These are phyloP conservation scores for Argyrosomus regius DNA, from an alignment of 2,797 vertebrate genomes.

Conservation along the genomic window DNA sequence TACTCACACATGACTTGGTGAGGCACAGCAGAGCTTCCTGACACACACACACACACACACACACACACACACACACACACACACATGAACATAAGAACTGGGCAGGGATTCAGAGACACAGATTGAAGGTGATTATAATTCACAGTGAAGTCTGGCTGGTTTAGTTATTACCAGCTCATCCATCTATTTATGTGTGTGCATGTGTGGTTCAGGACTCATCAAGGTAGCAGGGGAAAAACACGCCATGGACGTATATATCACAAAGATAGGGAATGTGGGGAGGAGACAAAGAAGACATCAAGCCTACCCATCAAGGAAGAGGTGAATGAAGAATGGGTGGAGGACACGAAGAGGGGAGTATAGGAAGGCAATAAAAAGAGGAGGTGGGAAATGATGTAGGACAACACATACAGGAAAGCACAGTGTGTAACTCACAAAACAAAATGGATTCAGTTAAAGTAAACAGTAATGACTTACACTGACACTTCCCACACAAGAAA, in stretches of 20 bases:
- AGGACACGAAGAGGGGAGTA: neutral
- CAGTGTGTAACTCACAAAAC: conserved; percentile 2
- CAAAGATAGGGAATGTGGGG: conserved; percentile 12
- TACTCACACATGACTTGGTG: conserved; percentile 51
- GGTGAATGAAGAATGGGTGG: conserved; percentile 28
- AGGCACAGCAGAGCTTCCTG: conserved; percentile 38
- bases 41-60: conserved; percentile 32
- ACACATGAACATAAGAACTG: conserved; percentile 45
- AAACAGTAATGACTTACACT: neutral
- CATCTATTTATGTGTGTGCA: conserved; percentile 56
- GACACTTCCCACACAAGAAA: neutral
- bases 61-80: conserved; percentile 36
- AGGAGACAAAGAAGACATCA: conserved; percentile 28
- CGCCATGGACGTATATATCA: conserved; percentile 56
- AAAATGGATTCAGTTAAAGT: conserved; percentile 9
- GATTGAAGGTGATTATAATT: conserved; percentile 80
- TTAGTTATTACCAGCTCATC: conserved; percentile 68
- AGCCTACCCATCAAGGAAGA: conserved; percentile 8
- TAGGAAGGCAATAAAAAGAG: conserved; percentile 6
- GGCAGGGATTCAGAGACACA: conserved; percentile 72
- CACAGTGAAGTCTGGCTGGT: conserved; percentile 75
- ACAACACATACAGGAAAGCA: neutral
- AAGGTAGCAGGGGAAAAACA: conserved; percentile 45
- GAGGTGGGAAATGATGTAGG: neutral
- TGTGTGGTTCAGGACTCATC: conserved; percentile 48